Evolutionary conservation across 2,888 invertebrate genomes (phyloP), one percentile per base, ranked within the genome.

Genomic region (Dryobota labecula): DNA sequence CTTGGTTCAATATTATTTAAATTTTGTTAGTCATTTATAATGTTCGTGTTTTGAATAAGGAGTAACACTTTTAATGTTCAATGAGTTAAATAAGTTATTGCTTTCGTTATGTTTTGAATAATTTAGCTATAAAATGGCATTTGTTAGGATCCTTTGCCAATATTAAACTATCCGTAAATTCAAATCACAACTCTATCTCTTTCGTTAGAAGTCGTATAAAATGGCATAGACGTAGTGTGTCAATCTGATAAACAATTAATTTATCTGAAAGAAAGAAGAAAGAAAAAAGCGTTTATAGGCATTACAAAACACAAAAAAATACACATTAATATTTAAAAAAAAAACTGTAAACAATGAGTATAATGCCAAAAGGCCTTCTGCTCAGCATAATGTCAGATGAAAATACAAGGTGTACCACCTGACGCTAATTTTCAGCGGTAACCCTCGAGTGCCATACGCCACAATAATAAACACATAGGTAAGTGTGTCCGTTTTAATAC

Each of bases 31-130:
- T 64, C 27, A 38, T 67, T 70, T 58, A 57, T n/a, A 51, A 36
- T 58, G 45, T 70, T 49, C 81, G 76, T 80, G 81, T 66, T 67
- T 64, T 20, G 80, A 80, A 80, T 80, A 71, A 69, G 18, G 15
- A 65, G 38, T 24, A 60, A 45, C n/a, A 38, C 9, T 57, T 36
- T 64, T 54, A 58, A 45, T 47, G 30, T 61, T 36, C 58, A 20
- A 38, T 5, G 11, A 51, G 27, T 30, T 41, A 45, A 24, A 53
- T 54, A 33, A 80, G 41, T 75, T 63, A 61, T 27, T 30, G 20
- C 41, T 43, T 56, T 45, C 24, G 33, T 58, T 62, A 20, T 38
- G 8, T 13, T 56, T 24, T 47, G 47, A 69, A 76, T 69, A 51
- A 76, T 41, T 76, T 76, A n/a, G 6, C 9, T 11, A 8, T 8